phyloP scores from a whole-genome alignment of 2,797 vertebrate species.

The Heliangelus exortis region DNA sequence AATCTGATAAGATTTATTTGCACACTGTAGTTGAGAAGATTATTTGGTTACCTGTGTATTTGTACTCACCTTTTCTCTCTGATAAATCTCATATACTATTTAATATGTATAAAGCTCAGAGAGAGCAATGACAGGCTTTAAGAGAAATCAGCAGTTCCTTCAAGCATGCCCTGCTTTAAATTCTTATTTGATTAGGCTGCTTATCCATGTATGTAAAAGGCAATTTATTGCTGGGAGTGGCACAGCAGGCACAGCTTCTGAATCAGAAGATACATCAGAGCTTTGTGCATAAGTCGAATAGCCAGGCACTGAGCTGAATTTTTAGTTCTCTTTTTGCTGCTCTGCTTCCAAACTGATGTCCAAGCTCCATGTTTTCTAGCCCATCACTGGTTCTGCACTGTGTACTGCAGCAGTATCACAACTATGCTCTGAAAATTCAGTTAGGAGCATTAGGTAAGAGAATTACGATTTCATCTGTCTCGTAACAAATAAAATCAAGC shows the following conservation, averaged over 20 bases:
- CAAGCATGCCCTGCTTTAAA: conserved; percentile 17
- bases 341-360: neutral
- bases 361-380: neutral
- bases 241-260: neutral
- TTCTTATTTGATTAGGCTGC: conserved; percentile 44
- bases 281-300: conserved; percentile 2
- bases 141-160: conserved; percentile 13
- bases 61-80: neutral
- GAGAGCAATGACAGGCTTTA: neutral
- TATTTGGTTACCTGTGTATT: neutral
- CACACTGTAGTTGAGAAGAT: neutral
- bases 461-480: neutral
- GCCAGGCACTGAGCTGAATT: neutral
- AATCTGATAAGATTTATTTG: neutral
- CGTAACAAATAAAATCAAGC: neutral
- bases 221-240: conserved; percentile 33
- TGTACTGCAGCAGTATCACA: neutral
- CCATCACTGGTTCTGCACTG: neutral
- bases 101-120: neutral
- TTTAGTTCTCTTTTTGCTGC: conserved; percentile 19
- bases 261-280: neutral
- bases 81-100: neutral
- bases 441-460: neutral
- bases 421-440: neutral
- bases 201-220: conserved; percentile 43